Percentiles rank a stretch among this genome's conserved stretches.
Evolutionary conservation across 1,140 invertebrate genomes (phyloP).

Genomic region (Vollenhovia emeryi): DNA sequence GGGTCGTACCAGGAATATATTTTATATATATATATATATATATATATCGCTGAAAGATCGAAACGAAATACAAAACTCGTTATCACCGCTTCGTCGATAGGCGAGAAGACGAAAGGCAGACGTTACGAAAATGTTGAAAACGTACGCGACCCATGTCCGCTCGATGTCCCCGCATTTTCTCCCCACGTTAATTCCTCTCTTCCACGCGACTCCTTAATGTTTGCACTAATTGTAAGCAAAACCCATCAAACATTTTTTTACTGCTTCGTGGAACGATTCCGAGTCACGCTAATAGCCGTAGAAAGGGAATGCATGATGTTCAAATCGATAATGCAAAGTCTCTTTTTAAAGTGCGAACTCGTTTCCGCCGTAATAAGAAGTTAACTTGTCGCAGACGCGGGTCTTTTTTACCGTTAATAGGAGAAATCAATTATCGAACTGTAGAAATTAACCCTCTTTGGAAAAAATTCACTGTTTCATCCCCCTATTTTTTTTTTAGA

Average conservation of each 20-base stretch:
- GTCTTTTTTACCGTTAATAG: background rate
- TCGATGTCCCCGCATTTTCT: background rate
- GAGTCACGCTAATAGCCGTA: background rate
- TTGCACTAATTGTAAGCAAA: constrained; percentile 1
- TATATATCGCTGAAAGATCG: background rate
- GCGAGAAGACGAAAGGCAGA: too few species aligned
- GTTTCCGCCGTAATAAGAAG: background rate
- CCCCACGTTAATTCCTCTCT: background rate
- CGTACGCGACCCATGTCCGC: too few species aligned
- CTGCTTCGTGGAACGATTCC: background rate
- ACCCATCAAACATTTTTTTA: constrained; percentile 28
- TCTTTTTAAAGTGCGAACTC: background rate
- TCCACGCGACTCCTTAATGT: background rate
- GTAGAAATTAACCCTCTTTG: too few species aligned
- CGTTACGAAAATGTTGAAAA: background rate
- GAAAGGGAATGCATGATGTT: background rate
- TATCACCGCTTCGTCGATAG: background rate
- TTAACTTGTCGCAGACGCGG: background rate
- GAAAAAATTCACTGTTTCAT: too few species aligned
- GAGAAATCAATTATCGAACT: background rate
- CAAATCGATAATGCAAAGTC: constrained; percentile 35
- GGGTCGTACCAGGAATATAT: background rate
- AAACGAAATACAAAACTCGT: background rate
- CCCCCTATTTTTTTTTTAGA: background rate
- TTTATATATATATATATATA: too few species aligned